Conservation (phyloP, 2,888 invertebrate species). For the Folsomia manolachei region DNA sequence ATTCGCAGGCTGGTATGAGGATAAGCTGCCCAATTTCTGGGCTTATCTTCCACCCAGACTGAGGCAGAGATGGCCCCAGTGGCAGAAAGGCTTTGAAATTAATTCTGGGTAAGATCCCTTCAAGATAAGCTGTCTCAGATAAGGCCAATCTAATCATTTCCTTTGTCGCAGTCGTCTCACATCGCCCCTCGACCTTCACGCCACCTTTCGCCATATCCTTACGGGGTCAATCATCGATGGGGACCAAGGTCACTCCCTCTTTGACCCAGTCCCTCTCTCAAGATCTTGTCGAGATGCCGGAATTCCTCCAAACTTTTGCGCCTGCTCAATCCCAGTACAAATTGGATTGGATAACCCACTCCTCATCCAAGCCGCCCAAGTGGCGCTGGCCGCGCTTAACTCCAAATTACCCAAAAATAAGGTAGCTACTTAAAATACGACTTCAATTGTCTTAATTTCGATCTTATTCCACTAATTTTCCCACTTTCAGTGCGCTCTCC, state of each 20-base stretch:
- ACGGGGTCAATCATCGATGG: slow-evolving; percentile 20
- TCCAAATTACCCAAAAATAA: slow-evolving; percentile 22
- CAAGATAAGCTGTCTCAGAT: background rate
- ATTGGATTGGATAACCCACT: slow-evolving; percentile 21
- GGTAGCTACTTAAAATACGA: background rate
- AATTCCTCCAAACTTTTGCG: slow-evolving; percentile 36
- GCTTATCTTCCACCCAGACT: slow-evolving; percentile 36
- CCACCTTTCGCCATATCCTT: slow-evolving; percentile 38
- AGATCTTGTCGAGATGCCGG: slow-evolving; percentile 41
- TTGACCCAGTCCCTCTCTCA: slow-evolving; percentile 29
- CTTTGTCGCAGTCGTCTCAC: slow-evolving; percentile 32
- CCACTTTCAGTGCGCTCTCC: slow-evolving; percentile 21
- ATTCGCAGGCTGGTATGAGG: slow-evolving; percentile 63
- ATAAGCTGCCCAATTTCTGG: slow-evolving; percentile 46
- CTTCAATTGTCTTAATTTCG: background rate
- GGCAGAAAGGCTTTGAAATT: slow-evolving; percentile 26
- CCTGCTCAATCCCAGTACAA: slow-evolving; percentile 36
- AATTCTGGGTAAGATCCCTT: slow-evolving; percentile 41
- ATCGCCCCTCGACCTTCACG: slow-evolving; percentile 42
- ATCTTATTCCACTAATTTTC: slow-evolving; percentile 4
- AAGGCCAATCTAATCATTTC: no score
- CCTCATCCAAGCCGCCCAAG: slow-evolving; percentile 25
- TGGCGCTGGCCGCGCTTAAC: slow-evolving; percentile 32
- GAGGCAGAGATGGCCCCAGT: slow-evolving; percentile 21
- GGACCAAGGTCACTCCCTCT: slow-evolving; percentile 32